phyloP scores from a whole-genome alignment of 2,888 invertebrate species.

The Himalopsyche tibetana region DNA sequence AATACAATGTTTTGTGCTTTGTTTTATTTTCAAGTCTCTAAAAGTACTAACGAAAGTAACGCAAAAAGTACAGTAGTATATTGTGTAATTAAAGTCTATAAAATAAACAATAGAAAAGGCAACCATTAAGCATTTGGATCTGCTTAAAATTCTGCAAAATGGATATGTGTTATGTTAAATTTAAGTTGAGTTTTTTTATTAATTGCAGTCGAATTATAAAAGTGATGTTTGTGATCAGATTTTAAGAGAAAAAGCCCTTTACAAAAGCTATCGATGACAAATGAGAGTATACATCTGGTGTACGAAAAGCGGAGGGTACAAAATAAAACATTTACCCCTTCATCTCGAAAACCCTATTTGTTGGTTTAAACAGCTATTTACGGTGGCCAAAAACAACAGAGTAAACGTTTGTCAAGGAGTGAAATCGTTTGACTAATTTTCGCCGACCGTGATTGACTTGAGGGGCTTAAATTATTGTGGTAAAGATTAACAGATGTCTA shows the following conservation, averaged over 20 bases:
- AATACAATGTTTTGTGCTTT: too few relatives aligned
- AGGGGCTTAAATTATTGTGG: neutral
- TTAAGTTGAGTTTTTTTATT: too few relatives aligned
- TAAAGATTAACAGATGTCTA: conserved; percentile 18
- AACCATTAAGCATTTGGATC: too few relatives aligned
- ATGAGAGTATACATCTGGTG: neutral
- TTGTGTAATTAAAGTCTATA: too few relatives aligned
- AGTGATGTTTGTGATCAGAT: too few relatives aligned
- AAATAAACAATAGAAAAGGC: too few relatives aligned
- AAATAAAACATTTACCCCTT: conserved; percentile 24
- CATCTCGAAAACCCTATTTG: conserved; percentile 58
- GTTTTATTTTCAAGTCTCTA: too few relatives aligned
- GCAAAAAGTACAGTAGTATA: too few relatives aligned
- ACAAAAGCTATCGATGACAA: conserved; percentile 16
- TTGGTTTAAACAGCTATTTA: conserved; percentile 62
- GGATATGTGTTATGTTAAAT: too few relatives aligned
- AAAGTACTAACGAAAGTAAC: too few relatives aligned
- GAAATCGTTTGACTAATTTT: conserved; percentile 57
- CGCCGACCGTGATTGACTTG: conserved; percentile 48
- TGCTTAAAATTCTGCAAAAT: too few relatives aligned
- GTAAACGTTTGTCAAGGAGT: conserved; percentile 57
- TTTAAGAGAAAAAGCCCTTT: neutral
- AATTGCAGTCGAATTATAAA: too few relatives aligned
- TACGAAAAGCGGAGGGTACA: neutral
- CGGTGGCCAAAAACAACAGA: conserved; percentile 54